Percentiles rank a stretch among this genome's conserved stretches.
phyloP scores from a whole-genome alignment of 2,797 vertebrate genomes.

The Hylomyscus alleni region DNA sequence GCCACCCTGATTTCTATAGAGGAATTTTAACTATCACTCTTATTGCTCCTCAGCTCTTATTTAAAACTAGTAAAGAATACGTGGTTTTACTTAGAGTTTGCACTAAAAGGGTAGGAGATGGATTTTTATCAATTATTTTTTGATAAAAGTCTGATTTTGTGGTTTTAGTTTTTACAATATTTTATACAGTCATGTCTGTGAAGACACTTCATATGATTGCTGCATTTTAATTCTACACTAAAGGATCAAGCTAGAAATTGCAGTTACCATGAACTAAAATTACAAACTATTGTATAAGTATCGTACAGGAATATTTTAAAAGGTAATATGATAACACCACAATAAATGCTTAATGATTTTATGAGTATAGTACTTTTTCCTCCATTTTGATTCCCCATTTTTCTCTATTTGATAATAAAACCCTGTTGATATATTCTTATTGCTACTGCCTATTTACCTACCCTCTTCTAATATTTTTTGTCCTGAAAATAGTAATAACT shows the following conservation, averaged over 20 bases:
- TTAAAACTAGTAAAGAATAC: constrained; percentile 62
- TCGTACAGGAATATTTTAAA: not conserved
- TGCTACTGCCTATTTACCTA: not conserved
- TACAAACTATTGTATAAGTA: not conserved
- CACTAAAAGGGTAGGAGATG: constrained; percentile 14
- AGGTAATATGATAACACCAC: not conserved
- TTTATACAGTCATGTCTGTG: not conserved
- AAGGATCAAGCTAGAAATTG: not conserved
- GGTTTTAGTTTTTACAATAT: constrained; percentile 50
- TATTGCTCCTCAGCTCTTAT: not conserved
- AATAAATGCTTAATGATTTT: not conserved
- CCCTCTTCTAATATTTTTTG: not conserved
- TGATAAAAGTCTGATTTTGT: constrained; percentile 64
- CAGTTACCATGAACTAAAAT: not conserved
- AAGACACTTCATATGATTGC: fast-evolving
- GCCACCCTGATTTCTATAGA: not conserved
- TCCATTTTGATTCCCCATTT: not conserved
- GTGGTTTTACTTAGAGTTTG: not conserved
- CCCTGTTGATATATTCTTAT: not conserved
- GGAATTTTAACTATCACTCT: constrained; percentile 42
- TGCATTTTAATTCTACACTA: not conserved
- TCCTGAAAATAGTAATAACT: constrained; percentile 22
- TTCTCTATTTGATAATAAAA: constrained; percentile 18
- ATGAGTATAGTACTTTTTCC: not conserved
- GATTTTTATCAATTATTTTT: constrained; percentile 74